Evolutionary conservation across 2,888 invertebrate species (phyloP).

Genomic region (Dolomedes plantarius): DNA sequence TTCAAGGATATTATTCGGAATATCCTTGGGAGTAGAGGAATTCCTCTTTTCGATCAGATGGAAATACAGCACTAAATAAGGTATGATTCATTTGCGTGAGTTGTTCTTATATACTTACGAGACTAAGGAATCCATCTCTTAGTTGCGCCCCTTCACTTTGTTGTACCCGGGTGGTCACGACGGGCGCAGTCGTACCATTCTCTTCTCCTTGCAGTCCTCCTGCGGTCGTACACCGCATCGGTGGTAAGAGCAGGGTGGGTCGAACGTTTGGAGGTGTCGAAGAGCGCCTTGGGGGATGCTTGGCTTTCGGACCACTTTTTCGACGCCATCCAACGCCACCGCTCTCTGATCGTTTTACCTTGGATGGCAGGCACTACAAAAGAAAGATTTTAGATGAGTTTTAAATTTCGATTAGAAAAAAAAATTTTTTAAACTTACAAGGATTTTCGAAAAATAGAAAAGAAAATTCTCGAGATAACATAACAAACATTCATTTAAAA

Average conservation of each 20-base stretch:
- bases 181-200: slow-evolving; percentile 37
- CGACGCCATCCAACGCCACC: slow-evolving; percentile 49
- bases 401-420: too few relatives aligned
- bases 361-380: slow-evolving; percentile 39
- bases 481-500: too few relatives aligned
- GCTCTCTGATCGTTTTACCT: slow-evolving; percentile 37
- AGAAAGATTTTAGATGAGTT: too few relatives aligned
- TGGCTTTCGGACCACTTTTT: slow-evolving; percentile 42
- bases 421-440: too few relatives aligned
- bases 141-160: slow-evolving; percentile 1
- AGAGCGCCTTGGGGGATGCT: slow-evolving; percentile 18
- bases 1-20: too few relatives aligned
- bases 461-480: too few relatives aligned
- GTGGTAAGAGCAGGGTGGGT: slow-evolving; percentile 57
- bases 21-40: too few relatives aligned
- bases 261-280: slow-evolving; percentile 36
- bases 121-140: slow-evolving; percentile 19
- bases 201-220: background rate
- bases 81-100: too few relatives aligned
- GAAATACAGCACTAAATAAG: too few relatives aligned
- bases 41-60: too few relatives aligned
- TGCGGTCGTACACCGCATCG: slow-evolving; percentile 49
- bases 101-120: slow-evolving; percentile 44
- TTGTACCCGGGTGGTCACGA: slow-evolving; percentile 49
- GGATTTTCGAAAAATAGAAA: too few relatives aligned